A percentile compares a stretch with the other conserved stretches of the same genome.
Evolutionary conservation across 1,140 invertebrate species (phyloP).

Genomic region (Drosophila quadrilineata): DNA sequence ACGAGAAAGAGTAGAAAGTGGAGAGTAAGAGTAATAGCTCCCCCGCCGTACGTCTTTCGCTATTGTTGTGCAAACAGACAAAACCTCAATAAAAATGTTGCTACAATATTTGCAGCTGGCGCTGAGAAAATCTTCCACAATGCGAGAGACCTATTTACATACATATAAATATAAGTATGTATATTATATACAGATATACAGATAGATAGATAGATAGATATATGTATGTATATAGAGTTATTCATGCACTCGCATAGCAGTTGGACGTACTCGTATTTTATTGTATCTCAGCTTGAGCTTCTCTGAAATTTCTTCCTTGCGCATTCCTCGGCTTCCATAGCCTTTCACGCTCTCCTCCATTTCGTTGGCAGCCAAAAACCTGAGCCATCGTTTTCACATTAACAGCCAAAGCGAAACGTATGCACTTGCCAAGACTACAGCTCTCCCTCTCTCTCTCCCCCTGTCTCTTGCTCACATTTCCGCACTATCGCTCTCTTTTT

Average conservation of each 20-base stretch:
- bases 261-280: slow-evolving; percentile 30
- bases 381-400: slow-evolving; percentile 78
- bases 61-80: slow-evolving; percentile 75
- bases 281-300: slow-evolving; percentile 34
- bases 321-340: slow-evolving; percentile 11
- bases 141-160: slow-evolving; percentile 64
- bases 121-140: slow-evolving; percentile 61
- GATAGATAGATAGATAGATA: slow-evolving; percentile 7
- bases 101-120: slow-evolving; percentile 75
- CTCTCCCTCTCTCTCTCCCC: too few relatives aligned
- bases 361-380: slow-evolving; percentile 61
- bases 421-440: slow-evolving; percentile 61
- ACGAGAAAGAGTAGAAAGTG: too few relatives aligned
- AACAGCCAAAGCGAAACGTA: slow-evolving; percentile 74
- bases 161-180: slow-evolving; percentile 12
- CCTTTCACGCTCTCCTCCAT: neutral
- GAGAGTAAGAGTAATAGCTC: slow-evolving; percentile 31
- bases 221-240: slow-evolving; percentile 6
- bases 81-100: slow-evolving; percentile 78
- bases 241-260: slow-evolving; percentile 22
- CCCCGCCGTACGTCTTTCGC: slow-evolving; percentile 34
- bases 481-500: neutral
- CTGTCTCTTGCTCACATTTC: too few relatives aligned
- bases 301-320: slow-evolving; percentile 57
- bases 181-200: neutral